A percentile compares a stretch with the other conserved stretches of the same genome.
Conservation (phyloP, 2,113 vertebrate species). For the Barnardius zonarius region DNA sequence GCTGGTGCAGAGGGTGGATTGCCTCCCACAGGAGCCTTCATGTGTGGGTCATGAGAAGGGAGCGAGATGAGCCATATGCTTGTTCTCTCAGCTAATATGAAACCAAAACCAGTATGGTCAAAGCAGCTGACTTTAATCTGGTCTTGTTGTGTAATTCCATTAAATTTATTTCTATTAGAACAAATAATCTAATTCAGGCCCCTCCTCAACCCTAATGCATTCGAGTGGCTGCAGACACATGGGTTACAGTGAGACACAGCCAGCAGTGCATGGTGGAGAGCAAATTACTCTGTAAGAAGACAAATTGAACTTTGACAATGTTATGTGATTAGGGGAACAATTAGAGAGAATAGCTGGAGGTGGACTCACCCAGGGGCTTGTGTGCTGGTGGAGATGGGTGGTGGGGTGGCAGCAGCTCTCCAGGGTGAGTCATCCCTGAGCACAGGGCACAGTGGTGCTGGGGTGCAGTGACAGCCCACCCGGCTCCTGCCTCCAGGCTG, state of each 20-base stretch:
- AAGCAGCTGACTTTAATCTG: slow-evolving; percentile 15
- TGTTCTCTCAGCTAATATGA: not conserved
- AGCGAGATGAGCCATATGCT: not conserved
- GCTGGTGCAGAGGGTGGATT: not conserved
- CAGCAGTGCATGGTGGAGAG: not conserved
- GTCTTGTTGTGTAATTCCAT: slow-evolving; percentile 42
- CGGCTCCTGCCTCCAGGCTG: not conserved
- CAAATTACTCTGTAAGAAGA: slow-evolving; percentile 12
- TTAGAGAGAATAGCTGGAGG: not conserved
- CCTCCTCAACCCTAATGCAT: not conserved
- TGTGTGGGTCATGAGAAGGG: not conserved
- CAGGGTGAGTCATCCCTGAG: not conserved
- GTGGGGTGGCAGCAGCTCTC: not conserved
- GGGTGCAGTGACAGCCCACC: not conserved
- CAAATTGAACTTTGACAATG: not conserved
- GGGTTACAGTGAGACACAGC: not conserved
- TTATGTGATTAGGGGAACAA: slow-evolving; percentile 41
- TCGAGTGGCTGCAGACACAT: slow-evolving; percentile 3
- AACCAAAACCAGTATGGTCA: not conserved
- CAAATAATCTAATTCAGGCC: not conserved
- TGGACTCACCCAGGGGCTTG: not conserved
- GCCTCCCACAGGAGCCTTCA: not conserved
- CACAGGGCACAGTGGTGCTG: not conserved
- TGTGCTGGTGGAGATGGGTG: not conserved
- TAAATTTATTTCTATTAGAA: slow-evolving; percentile 17